Percentiles rank a stretch among this genome's conserved stretches.
Evolutionary conservation across 1,140 invertebrate genomes (phyloP).

Genomic region (Helicoverpa armigera): DNA sequence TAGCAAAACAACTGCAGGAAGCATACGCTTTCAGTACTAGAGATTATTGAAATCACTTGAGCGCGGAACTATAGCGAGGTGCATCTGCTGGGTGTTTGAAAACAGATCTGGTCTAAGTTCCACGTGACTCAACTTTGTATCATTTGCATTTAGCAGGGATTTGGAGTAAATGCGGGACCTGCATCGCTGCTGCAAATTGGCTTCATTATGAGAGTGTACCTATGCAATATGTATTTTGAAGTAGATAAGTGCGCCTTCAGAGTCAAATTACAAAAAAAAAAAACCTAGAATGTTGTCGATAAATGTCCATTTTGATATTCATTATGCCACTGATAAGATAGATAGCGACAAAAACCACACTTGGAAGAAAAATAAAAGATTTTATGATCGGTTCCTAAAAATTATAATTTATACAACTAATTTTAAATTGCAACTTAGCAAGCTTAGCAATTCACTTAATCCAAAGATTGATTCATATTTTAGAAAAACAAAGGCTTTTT

Average conservation of each 20-base stretch:
- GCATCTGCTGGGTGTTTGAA: constrained; percentile 21
- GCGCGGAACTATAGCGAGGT: constrained; percentile 5
- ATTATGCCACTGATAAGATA: too few species aligned
- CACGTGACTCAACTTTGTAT: constrained; percentile 29
- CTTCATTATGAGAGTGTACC: constrained; percentile 6
- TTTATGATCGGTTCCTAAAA: too few species aligned
- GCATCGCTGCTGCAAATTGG: constrained; percentile 13
- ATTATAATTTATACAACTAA: too few species aligned
- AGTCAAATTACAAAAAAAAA: too few species aligned
- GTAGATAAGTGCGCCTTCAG: background rate
- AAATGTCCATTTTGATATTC: too few species aligned
- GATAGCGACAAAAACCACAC: too few species aligned
- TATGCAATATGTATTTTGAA: background rate
- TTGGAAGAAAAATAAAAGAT: too few species aligned
- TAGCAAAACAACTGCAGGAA: background rate
- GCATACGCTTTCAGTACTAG: background rate
- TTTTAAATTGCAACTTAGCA: too few species aligned
- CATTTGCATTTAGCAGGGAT: constrained; percentile 39
- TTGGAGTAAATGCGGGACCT: constrained; percentile 26
- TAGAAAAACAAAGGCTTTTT: background rate
- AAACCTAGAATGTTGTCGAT: too few species aligned
- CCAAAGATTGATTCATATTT: too few species aligned
- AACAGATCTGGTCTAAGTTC: constrained; percentile 29
- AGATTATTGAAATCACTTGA: constrained; percentile 37
- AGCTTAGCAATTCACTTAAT: too few species aligned